Evolutionary conservation across 2,797 vertebrate genomes (phyloP).

Genomic region (Gobio occitaniae): DNA sequence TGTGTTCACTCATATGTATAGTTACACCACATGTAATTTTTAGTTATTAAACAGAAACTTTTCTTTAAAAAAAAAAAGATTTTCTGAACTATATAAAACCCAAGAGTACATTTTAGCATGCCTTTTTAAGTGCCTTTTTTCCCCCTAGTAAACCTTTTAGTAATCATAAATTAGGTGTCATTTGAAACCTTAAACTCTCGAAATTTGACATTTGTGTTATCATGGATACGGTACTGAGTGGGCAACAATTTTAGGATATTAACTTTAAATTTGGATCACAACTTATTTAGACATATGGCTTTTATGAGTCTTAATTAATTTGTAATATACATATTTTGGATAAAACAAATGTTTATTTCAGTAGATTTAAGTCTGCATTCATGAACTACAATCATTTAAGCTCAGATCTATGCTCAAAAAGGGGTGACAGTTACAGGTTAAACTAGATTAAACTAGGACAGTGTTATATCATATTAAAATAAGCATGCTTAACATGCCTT

Average conservation of each 20-base stretch:
- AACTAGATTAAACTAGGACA: neutral
- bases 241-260: neutral
- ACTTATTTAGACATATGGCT: neutral
- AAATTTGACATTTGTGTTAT: neutral
- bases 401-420: no score
- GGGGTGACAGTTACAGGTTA: neutral
- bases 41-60: neutral
- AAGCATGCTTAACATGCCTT: slow-evolving; percentile 10
- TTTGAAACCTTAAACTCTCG: neutral
- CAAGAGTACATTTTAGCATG: neutral
- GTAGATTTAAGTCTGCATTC: no score
- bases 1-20: neutral
- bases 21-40: neutral
- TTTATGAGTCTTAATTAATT: neutral
- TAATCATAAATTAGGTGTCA: neutral
- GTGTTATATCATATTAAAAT: no score
- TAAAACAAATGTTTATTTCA: no score
- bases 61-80: neutral
- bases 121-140: neutral
- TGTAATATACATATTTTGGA: no score
- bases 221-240: neutral
- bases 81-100: neutral
- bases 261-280: neutral
- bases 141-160: neutral
- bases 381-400: no score